A percentile compares a stretch with the other conserved stretches of the same genome.
phyloP scores from a whole-genome alignment of 2,113 vertebrate genomes.

The cat (Felis catus) region F.catus_Fca126_mat1.0 CM031426.1:35249501-35250000 shows the following conservation, averaged over 20 bases:
- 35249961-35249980: not conserved
- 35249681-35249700: not conserved
- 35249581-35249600: fast-evolving
- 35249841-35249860: not conserved
- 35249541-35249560: not conserved
- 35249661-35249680: not conserved
- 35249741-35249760: not conserved
- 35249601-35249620: not conserved
- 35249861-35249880: not conserved
- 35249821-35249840: not conserved
- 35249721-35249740: not conserved
- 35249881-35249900: not conserved
- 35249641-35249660: fast-evolving
- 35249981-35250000: too few relatives aligned
- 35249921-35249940: not conserved
- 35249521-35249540: not conserved
- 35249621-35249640: not conserved
- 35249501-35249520: not conserved
- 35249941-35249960: not conserved
- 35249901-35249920: not conserved
- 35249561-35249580: not conserved
- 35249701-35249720: not conserved
- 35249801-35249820: too few relatives aligned
- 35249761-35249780: not conserved
- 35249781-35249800: not conserved